Percentiles rank a stretch among this genome's conserved stretches.
Conservation (phyloP, 2,113 vertebrate species). For the Rousettus leschenaultii region DNA sequence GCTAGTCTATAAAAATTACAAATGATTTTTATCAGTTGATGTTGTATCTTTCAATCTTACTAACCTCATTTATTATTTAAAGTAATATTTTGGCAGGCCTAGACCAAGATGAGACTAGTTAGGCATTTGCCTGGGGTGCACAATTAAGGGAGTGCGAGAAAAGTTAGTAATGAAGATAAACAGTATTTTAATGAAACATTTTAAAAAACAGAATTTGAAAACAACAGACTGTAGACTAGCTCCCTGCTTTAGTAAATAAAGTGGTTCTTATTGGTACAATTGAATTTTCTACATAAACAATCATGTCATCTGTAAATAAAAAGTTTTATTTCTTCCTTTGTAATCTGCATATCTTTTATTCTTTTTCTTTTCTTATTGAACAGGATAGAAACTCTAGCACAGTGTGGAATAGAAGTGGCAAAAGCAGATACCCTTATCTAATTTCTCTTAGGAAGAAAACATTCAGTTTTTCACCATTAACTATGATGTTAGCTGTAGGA, state of each 20-base stretch:
- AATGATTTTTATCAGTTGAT: neutral
- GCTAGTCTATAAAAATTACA: neutral
- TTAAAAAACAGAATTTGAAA: neutral
- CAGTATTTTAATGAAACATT: neutral
- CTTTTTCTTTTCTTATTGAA: neutral
- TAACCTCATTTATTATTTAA: neutral
- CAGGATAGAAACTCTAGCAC: neutral
- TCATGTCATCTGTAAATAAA: neutral
- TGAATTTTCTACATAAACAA: neutral
- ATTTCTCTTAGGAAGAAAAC: neutral
- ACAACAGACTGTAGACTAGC: neutral
- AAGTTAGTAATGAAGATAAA: neutral
- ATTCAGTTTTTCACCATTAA: neutral
- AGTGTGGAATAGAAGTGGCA: neutral
- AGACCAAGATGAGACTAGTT: neutral
- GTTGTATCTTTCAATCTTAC: neutral
- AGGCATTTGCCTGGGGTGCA: too few species aligned
- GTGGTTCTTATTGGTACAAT: neutral
- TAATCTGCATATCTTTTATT: neutral
- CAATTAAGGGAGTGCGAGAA: neutral
- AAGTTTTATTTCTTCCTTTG: neutral
- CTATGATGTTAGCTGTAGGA: neutral
- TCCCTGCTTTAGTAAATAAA: neutral
- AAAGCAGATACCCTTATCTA: neutral
- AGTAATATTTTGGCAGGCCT: neutral